These are phyloP conservation scores for Mustela erminea DNA, from an alignment of 2,797 vertebrate species.

Conservation along the genomic window DNA sequence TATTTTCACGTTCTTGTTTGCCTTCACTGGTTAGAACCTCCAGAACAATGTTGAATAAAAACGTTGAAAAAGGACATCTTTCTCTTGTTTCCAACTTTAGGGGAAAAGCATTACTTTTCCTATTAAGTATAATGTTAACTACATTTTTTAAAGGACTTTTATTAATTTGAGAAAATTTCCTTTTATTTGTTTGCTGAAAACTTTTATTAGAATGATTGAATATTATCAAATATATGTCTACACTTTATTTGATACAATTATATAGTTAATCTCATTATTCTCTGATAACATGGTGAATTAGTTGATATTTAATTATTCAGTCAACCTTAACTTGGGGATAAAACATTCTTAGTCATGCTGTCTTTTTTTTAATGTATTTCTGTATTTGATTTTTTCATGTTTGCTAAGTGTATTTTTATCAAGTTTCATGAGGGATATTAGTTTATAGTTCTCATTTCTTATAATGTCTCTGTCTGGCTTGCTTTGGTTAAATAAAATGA, in stretches of 20 bases:
- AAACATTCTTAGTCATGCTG: background rate
- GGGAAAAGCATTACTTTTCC: background rate
- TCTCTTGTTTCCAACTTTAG: background rate
- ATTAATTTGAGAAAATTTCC: background rate
- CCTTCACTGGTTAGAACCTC: background rate
- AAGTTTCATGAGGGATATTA: background rate
- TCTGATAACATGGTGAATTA: background rate
- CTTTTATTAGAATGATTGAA: background rate
- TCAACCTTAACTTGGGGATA: background rate
- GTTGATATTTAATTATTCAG: background rate
- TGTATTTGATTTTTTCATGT: background rate
- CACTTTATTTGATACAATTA: background rate
- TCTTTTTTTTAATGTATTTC: background rate
- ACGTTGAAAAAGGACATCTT: background rate
- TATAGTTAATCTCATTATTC: background rate
- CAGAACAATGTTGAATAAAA: background rate
- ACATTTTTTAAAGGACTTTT: background rate
- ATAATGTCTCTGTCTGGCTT: background rate
- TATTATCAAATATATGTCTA: background rate
- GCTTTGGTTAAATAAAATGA: background rate
- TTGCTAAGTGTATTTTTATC: background rate
- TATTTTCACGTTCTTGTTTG: background rate
- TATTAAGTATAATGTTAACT: background rate
- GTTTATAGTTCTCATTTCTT: background rate
- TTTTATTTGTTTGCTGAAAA: background rate